Percentiles rank a stretch among this genome's conserved stretches.
phyloP scores from a whole-genome alignment of 2,113 vertebrate genomes.

The Agapornis roseicollis region DNA sequence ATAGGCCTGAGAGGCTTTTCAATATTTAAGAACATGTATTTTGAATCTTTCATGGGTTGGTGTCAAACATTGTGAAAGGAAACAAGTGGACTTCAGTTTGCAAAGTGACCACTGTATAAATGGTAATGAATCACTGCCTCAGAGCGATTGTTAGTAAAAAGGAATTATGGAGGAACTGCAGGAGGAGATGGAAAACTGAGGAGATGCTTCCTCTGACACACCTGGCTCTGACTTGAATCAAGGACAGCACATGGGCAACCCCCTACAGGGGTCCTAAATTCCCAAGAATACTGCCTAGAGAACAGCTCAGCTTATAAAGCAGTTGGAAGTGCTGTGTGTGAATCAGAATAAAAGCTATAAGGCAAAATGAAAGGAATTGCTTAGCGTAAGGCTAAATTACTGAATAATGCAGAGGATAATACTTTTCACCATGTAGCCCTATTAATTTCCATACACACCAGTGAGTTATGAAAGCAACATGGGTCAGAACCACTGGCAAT shows the following conservation, averaged over 20 bases:
- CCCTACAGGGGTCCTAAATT: neutral
- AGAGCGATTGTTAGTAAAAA: neutral
- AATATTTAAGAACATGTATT: neutral
- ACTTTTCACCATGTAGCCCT: conserved; percentile 30
- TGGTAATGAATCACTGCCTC: neutral
- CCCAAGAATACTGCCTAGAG: neutral
- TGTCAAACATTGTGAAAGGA: neutral
- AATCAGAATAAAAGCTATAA: neutral
- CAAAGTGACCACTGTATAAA: neutral
- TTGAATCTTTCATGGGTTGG: neutral
- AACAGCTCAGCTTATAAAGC: neutral
- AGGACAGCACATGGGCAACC: neutral
- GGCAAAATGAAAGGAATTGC: neutral
- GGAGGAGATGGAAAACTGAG: neutral
- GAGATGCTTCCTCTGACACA: neutral
- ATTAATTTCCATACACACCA: conserved; percentile 16
- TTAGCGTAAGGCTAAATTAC: conserved; percentile 8
- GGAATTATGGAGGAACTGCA: neutral
- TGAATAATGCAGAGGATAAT: conserved; percentile 15
- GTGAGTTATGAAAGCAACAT: conserved; percentile 1
- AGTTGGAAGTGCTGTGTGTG: neutral
- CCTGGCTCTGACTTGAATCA: neutral
- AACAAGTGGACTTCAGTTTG: neutral
- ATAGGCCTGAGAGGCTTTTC: neutral
- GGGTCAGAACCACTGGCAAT: neutral